Evolutionary conservation across 2,888 invertebrate genomes (phyloP).

Genomic region (Leptopilina syphax): DNA sequence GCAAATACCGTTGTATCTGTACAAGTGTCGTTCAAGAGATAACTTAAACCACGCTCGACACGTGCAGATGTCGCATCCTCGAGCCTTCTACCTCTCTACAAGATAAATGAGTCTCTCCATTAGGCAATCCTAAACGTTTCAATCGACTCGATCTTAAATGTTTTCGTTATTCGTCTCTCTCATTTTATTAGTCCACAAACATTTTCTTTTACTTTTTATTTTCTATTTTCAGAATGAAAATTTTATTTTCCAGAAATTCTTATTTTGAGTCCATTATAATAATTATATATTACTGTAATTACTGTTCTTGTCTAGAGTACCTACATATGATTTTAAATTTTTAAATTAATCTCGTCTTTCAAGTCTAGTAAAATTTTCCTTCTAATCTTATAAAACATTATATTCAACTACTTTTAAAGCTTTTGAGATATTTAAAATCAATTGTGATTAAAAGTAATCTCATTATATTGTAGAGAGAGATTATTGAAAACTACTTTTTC

Average conservation of each 20-base stretch:
- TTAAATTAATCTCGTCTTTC: too few relatives aligned
- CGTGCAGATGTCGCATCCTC: constrained; percentile 37
- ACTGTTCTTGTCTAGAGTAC: too few relatives aligned
- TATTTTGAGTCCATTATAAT: too few relatives aligned
- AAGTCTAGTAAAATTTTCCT: too few relatives aligned
- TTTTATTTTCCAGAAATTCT: not conserved
- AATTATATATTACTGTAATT: too few relatives aligned
- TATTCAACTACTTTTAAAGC: too few relatives aligned
- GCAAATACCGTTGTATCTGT: constrained; percentile 36
- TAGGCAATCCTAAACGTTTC: constrained; percentile 40
- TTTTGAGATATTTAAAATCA: too few relatives aligned
- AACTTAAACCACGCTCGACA: constrained; percentile 40
- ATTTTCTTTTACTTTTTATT: not conserved
- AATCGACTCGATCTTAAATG: constrained; percentile 39
- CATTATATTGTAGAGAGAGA: too few relatives aligned
- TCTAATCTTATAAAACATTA: too few relatives aligned
- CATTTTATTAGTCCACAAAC: constrained; percentile 25
- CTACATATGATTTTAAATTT: too few relatives aligned
- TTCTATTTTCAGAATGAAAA: not conserved
- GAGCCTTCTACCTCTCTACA: constrained; percentile 29
- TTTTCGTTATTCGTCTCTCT: constrained; percentile 31
- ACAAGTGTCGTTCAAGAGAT: constrained; percentile 40
- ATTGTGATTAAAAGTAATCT: too few relatives aligned
- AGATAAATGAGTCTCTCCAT: constrained; percentile 40
- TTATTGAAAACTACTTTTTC: too few relatives aligned